Evolutionary conservation across 2,797 vertebrate genomes (phyloP).

Genomic region (Tachyglossus aculeatus): DNA sequence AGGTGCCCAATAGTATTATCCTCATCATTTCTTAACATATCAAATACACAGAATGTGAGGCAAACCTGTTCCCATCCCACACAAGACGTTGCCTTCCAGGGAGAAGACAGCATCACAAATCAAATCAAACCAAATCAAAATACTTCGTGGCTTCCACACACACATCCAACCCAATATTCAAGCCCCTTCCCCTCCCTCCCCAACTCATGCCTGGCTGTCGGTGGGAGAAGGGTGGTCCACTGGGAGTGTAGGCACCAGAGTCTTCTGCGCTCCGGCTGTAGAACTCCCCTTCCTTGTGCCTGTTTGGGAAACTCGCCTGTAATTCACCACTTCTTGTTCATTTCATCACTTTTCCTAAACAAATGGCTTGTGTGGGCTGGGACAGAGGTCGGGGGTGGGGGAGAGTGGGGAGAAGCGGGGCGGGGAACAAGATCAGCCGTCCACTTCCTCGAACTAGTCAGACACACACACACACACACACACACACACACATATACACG

Average conservation of each 20-base stretch:
- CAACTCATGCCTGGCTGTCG: neutral
- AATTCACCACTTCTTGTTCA: slow-evolving; percentile 49
- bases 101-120: slow-evolving; percentile 61
- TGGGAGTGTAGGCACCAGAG: slow-evolving; percentile 4
- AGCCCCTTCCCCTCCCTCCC: slow-evolving; percentile 12
- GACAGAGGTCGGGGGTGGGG: slow-evolving; percentile 33
- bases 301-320: slow-evolving; percentile 34
- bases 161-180: slow-evolving; percentile 24
- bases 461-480: neutral
- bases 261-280: slow-evolving; percentile 34
- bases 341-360: slow-evolving; percentile 52
- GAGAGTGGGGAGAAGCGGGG: neutral
- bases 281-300: neutral
- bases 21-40: slow-evolving; percentile 47
- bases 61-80: slow-evolving; percentile 79
- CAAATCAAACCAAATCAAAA: slow-evolving; percentile 46
- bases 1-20: slow-evolving; percentile 43
- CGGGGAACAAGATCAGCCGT: neutral
- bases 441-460: neutral
- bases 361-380: slow-evolving; percentile 44
- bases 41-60: slow-evolving; percentile 42
- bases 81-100: slow-evolving; percentile 69
- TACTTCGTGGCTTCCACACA: slow-evolving; percentile 48
- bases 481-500: slow-evolving; percentile 5
- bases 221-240: neutral